These are phyloP conservation scores for Novumbra hubbsi DNA, from an alignment of 2,797 vertebrate genomes.

Conservation along the genomic window DNA sequence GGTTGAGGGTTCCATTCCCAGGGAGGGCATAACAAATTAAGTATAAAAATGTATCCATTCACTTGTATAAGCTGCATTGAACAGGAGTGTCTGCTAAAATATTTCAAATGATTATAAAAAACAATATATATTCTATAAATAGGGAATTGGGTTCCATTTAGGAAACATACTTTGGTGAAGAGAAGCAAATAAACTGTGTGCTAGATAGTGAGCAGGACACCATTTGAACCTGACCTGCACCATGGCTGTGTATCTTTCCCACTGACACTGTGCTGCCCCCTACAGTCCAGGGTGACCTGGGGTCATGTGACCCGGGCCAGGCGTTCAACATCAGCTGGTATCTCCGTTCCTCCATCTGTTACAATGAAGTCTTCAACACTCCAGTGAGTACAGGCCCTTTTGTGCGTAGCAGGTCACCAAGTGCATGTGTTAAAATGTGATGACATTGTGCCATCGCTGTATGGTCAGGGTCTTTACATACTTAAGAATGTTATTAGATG, in stretches of 20 bases:
- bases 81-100: no score
- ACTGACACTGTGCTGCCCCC: background rate
- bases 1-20: no score
- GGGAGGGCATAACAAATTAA: no score
- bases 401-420: background rate
- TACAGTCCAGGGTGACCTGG: conserved; percentile 80
- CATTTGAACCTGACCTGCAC: no score
- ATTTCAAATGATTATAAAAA: background rate
- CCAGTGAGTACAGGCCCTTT: conserved; percentile 73
- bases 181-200: no score
- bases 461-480: no score
- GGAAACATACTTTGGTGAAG: background rate
- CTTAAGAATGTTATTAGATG: no score
- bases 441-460: background rate
- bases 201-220: no score
- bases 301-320: conserved; percentile 75
- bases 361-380: conserved; percentile 94
- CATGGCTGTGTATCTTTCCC: no score
- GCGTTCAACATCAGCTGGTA: conserved; percentile 90
- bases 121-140: background rate
- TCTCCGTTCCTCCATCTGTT: conserved; percentile 91
- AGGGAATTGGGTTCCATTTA: background rate
- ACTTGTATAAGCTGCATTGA: no score
- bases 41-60: no score
- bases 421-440: no score